Percentiles rank a stretch among this genome's conserved stretches.
phyloP scores from a whole-genome alignment of 2,888 invertebrate species.

The Meandrusa payeni region DNA sequence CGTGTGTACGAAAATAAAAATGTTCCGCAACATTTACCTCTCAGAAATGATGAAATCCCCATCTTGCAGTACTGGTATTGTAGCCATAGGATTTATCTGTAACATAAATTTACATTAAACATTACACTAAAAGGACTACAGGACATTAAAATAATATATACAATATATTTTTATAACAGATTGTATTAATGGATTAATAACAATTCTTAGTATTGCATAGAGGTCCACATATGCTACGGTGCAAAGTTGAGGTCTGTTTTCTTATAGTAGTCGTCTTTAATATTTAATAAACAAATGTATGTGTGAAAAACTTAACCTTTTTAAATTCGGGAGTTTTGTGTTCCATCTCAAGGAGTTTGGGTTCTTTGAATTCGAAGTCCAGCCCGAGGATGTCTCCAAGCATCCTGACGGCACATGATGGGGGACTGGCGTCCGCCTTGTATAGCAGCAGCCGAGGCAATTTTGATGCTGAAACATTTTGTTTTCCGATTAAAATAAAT shows the following conservation, averaged over 20 bases:
- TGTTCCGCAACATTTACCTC: constrained; percentile 37
- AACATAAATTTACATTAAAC: no score
- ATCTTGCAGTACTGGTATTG: constrained; percentile 48
- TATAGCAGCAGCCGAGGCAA: constrained; percentile 36
- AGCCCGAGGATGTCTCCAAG: constrained; percentile 44
- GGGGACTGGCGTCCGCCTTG: constrained; percentile 44
- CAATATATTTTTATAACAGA: no score
- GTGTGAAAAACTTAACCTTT: constrained; percentile 32
- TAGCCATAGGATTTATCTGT: constrained; percentile 52
- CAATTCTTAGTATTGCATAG: no score
- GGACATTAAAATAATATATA: no score
- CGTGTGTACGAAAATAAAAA: no score
- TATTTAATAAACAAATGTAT: background rate
- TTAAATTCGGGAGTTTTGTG: constrained; percentile 39
- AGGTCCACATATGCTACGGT: no score
- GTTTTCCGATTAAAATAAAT: no score
- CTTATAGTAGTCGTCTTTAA: no score
- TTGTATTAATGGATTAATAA: no score
- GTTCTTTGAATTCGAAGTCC: constrained; percentile 34
- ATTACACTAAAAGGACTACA: no score
- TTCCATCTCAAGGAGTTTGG: constrained; percentile 32
- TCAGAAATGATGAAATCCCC: constrained; percentile 50
- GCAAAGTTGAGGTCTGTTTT: no score
- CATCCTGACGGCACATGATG: constrained; percentile 41
- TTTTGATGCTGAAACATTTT: constrained; percentile 16